phyloP scores from a whole-genome alignment of 1,140 invertebrate genomes.

The Microplitis demolitor region DNA sequence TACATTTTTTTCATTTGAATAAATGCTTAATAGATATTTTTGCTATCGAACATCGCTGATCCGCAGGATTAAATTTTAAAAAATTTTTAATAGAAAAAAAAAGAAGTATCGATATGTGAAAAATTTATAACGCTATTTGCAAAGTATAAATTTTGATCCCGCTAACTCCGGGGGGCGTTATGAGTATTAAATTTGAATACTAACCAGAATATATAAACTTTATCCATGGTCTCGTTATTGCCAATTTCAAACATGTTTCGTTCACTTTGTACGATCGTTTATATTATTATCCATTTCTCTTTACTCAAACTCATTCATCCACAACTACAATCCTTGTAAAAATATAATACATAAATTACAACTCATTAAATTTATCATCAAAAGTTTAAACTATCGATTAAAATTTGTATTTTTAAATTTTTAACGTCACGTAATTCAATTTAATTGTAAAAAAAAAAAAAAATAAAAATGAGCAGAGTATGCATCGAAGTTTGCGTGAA shows the following conservation, averaged over 20 bases:
- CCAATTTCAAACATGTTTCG: conserved; percentile 24
- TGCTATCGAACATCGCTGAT: too few relatives aligned
- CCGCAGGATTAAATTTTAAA: too few relatives aligned
- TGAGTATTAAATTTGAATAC: conserved; percentile 27
- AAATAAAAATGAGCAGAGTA: neutral
- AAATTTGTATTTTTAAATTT: neutral
- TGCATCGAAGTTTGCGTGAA: neutral
- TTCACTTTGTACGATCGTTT: conserved; percentile 22
- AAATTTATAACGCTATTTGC: conserved; percentile 10
- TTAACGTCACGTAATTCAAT: neutral
- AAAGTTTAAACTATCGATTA: too few relatives aligned
- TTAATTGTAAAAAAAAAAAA: neutral
- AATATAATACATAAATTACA: neutral
- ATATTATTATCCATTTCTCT: conserved; percentile 17
- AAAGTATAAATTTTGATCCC: neutral
- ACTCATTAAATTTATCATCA: neutral
- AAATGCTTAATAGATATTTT: too few relatives aligned
- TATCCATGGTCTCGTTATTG: conserved; percentile 22
- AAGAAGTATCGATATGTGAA: neutral
- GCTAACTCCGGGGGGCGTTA: conserved; percentile 22
- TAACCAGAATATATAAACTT: conserved; percentile 26
- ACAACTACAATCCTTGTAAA: neutral
- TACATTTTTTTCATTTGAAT: too few relatives aligned
- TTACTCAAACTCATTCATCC: neutral
- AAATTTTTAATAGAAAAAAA: too few relatives aligned